phyloP scores from a whole-genome alignment of 2,113 vertebrate species.

The Nesoenas mayeri region DNA sequence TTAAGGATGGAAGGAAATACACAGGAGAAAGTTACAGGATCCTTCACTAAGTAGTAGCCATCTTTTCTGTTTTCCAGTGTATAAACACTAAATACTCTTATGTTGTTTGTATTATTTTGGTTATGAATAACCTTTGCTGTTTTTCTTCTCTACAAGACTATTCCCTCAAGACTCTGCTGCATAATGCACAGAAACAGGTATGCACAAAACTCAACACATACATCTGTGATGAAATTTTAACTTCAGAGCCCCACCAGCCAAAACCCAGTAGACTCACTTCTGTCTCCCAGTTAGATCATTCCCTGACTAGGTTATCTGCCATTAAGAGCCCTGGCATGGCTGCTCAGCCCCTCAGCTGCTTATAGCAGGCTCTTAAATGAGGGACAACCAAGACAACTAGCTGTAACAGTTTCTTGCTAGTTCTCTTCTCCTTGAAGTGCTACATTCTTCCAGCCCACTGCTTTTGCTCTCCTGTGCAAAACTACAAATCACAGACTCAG shows the following conservation, averaged over 20 bases:
- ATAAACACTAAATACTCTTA: neutral
- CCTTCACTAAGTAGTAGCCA: neutral
- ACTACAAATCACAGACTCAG: neutral
- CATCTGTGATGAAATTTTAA: neutral
- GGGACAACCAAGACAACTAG: neutral
- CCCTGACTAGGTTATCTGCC: neutral
- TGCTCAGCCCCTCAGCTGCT: neutral
- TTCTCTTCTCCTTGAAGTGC: neutral
- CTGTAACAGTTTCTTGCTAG: neutral
- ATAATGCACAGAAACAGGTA: neutral
- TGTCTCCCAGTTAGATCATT: neutral
- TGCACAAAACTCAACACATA: neutral
- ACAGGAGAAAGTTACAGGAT: neutral
- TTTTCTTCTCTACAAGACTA: neutral
- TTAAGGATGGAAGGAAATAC: neutral
- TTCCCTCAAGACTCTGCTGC: neutral
- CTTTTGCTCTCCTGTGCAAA: neutral
- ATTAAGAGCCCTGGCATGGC: neutral
- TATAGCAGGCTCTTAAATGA: neutral
- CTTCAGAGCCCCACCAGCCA: neutral
- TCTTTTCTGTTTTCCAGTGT: neutral
- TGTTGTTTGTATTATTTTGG: neutral
- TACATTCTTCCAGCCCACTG: neutral
- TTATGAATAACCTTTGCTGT: neutral
- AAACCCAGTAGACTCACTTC: neutral